Percentiles rank a stretch among this genome's conserved stretches.
Conservation (phyloP, 2,113 vertebrate species). For the Myocastor coypus region DNA sequence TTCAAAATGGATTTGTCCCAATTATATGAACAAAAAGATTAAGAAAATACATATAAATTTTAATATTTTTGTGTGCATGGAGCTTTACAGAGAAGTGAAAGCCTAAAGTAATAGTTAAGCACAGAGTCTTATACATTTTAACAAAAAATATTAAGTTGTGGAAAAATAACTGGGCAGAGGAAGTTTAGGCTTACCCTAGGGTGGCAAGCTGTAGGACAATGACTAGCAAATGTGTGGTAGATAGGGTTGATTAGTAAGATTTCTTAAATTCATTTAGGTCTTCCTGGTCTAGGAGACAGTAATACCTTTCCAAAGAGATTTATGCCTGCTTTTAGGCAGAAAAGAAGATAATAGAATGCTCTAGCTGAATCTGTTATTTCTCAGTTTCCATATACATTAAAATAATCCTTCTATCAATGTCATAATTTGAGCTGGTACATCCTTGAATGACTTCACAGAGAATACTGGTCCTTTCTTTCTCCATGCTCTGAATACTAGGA, state of each 20-base stretch:
- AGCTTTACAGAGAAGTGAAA: neutral
- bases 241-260: neutral
- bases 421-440: neutral
- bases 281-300: neutral
- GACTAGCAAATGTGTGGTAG: neutral
- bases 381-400: neutral
- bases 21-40: neutral
- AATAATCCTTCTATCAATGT: neutral
- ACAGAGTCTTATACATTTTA: neutral
- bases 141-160: neutral
- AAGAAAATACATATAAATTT: neutral
- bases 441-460: neutral
- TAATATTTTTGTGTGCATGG: neutral
- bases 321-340: neutral
- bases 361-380: neutral
- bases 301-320: neutral
- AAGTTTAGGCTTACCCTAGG: neutral
- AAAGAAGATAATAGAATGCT: neutral
- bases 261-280: neutral
- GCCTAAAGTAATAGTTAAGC: neutral
- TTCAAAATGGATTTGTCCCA: neutral
- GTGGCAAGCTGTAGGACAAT: neutral
- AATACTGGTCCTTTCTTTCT: neutral
- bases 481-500: neutral
- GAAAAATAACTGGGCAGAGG: neutral